Evolutionary conservation across 2,888 invertebrate genomes (phyloP), one percentile per base, ranked within the genome.

Genomic region (Agonopterix heracliana): DNA sequence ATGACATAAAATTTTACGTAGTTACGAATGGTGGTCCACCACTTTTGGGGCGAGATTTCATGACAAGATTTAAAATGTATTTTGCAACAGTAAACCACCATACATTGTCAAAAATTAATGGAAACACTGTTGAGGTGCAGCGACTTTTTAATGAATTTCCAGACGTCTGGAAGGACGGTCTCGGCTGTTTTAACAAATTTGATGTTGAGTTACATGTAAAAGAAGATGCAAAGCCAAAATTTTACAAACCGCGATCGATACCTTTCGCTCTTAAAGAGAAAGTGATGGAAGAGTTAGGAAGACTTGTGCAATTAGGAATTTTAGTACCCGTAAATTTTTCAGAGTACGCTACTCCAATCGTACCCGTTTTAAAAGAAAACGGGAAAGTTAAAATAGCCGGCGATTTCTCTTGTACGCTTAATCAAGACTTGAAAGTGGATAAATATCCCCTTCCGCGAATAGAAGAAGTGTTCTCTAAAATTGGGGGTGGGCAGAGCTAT

Each of bases 271-370:
- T 60, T 26, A 51, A 52, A 46, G 43, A 52, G 8, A 53, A 47
- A 45, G 55, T 62, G 41, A 57, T 59, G 34, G 60, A 51, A 50
- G 60, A 56, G n/a, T n/a, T n/a, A n/a, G n/a, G n/a, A n/a, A n/a
- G n/a, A n/a, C n/a, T n/a, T n/a, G n/a, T n/a, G n/a, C 34, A 43
- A 12, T 17, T 47, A 13, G 59, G 54, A 9, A 52, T 66, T n/a
- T 48, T 61, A 2, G 50, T 49, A 3, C 55, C 56, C 2, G 54
- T 63, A 1, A 48, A 47, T n/a, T 52, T 45, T 43, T 51, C 54
- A 2, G 38, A 46, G 3, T 57, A 53, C 13, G 54, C 51, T 1
- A 53, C 56, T 0, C 46, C 46, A 9, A 56, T 58, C n/a, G n/a
- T n/a, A n/a, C n/a, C n/a, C n/a, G n/a, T n/a, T n/a, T n/a, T n/a